These are phyloP conservation scores for Dicentrarchus labrax DNA, from an alignment of 2,113 vertebrate genomes.

Conservation along the genomic window DNA sequence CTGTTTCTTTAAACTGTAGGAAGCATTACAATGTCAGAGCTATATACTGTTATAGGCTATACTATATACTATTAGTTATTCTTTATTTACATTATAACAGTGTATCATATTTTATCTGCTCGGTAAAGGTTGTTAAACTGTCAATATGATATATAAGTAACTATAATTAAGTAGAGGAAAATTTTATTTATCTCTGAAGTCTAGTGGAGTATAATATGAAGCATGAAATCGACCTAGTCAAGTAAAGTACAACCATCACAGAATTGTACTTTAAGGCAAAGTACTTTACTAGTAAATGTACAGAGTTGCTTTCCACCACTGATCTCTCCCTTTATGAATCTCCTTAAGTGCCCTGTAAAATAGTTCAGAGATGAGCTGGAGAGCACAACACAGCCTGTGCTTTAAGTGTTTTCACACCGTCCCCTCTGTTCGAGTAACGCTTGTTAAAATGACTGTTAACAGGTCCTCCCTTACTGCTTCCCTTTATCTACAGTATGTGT, in stretches of 20 bases:
- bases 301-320: background rate
- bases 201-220: background rate
- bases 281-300: background rate
- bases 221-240: background rate
- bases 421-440: slow-evolving; percentile 35
- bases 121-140: background rate
- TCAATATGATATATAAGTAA: background rate
- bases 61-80: background rate
- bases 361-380: slow-evolving; percentile 39
- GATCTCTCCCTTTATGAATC: background rate
- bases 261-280: background rate
- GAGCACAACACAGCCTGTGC: slow-evolving; percentile 26
- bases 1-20: background rate
- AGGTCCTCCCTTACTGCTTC: slow-evolving; percentile 31
- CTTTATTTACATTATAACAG: background rate
- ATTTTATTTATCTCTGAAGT: background rate
- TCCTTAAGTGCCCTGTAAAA: slow-evolving; percentile 21
- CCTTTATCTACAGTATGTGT: slow-evolving; percentile 26
- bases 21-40: background rate
- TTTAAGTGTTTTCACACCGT: slow-evolving; percentile 49
- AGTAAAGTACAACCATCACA: background rate
- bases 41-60: no score
- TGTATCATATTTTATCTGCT: background rate
- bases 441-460: slow-evolving; percentile 55
- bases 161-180: background rate